Evolutionary conservation across 64 coral and sea anemone species (phyloP).

Genomic region (Montipora sp.): DNA sequence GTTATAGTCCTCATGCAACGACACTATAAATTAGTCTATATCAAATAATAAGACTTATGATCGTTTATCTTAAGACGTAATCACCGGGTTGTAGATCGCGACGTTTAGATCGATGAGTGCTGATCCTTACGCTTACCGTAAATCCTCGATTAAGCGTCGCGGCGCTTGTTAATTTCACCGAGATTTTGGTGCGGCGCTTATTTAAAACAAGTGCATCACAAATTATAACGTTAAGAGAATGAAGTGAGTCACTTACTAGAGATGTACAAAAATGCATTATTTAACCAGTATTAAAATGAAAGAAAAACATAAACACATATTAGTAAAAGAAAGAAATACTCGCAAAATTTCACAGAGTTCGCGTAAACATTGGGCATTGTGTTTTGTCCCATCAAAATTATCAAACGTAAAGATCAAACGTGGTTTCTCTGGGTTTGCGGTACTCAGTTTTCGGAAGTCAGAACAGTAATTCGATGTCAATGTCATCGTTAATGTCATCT

Average conservation of each 20-base stretch:
- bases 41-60: no score
- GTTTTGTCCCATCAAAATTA: no score
- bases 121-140: not conserved
- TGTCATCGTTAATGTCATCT: constrained; percentile 18
- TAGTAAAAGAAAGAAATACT: constrained; percentile 14
- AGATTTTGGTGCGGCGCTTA: not conserved
- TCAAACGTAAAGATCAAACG: no score
- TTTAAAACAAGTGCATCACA: not conserved
- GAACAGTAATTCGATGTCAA: constrained; percentile 17
- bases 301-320: not conserved
- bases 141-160: not conserved
- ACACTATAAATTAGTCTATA: no score
- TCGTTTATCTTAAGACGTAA: no score
- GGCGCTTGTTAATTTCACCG: not conserved
- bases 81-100: no score
- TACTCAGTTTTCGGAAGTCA: no score
- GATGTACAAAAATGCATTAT: not conserved
- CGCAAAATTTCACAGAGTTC: not conserved
- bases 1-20: no score
- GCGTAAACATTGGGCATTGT: no score
- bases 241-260: not conserved
- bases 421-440: no score
- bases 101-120: no score
- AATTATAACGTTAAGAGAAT: not conserved
- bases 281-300: not conserved